phyloP scores from a whole-genome alignment of 2,113 vertebrate species.

The Crotophaga sulcirostris region DNA sequence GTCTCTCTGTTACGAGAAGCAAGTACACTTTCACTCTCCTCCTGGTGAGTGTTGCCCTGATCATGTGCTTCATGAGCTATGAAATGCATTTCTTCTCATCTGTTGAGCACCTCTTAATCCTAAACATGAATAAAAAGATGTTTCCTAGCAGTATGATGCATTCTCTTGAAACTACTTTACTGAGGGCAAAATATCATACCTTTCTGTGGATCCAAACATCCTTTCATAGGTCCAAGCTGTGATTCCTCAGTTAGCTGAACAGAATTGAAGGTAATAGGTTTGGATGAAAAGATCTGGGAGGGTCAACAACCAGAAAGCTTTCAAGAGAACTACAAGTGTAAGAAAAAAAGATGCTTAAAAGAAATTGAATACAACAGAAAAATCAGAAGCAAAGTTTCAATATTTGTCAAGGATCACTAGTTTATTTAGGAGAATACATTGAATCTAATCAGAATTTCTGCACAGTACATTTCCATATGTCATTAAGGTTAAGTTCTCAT shows the following conservation, averaged over 20 bases:
- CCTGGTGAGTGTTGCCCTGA: not conserved
- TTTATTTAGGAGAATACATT: not conserved
- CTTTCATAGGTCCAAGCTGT: not conserved
- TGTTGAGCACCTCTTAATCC: not conserved
- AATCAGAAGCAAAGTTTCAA: not conserved
- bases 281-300: not conserved
- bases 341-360: not conserved
- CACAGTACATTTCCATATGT: not conserved
- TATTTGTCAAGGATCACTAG: not conserved
- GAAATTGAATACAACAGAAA: not conserved
- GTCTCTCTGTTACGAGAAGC: not conserved
- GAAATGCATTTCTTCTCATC: not conserved
- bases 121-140: not conserved
- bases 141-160: not conserved
- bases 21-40: not conserved
- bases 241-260: not conserved
- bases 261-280: not conserved
- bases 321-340: not conserved
- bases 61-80: not conserved
- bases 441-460: not conserved
- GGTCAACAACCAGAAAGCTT: not conserved
- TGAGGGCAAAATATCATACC: not conserved
- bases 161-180: not conserved
- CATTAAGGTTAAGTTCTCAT: not conserved
- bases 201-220: not conserved